phyloP scores from a whole-genome alignment of 2,888 invertebrate species.

The Neoitamus cyanurus region DNA sequence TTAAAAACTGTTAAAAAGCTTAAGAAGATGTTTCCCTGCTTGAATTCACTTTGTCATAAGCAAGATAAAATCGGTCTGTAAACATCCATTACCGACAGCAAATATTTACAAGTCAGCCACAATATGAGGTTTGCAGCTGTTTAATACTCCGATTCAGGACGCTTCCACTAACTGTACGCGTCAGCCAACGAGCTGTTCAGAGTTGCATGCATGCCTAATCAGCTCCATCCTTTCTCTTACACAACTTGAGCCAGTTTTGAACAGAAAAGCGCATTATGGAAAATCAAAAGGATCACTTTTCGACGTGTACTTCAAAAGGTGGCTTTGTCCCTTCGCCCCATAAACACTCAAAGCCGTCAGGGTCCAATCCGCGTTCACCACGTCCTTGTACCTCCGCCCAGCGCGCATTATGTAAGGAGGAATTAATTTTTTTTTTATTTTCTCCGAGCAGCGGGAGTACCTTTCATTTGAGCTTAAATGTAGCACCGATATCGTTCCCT shows the following conservation, averaged over 20 bases:
- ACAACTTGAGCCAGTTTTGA: constrained; percentile 17
- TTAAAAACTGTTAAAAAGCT: constrained; percentile 35
- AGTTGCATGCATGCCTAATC: constrained; percentile 34
- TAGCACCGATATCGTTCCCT: constrained; percentile 3
- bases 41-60: constrained; percentile 20
- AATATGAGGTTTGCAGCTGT: constrained; percentile 21
- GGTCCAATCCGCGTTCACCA: neutral
- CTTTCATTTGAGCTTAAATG: neutral
- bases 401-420: neutral
- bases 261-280: constrained; percentile 7
- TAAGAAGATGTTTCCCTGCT: constrained; percentile 14
- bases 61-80: constrained; percentile 21
- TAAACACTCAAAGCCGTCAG: neutral
- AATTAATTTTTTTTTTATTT: neutral
- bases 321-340: neutral
- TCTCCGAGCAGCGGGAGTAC: neutral
- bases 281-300: constrained; percentile 25
- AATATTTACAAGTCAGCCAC: constrained; percentile 42
- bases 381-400: neutral
- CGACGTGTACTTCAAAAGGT: neutral
- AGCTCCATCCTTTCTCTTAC: constrained; percentile 24
- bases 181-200: neutral
- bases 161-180: neutral
- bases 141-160: neutral
- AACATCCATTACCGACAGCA: constrained; percentile 34